Conservation (phyloP, 2,888 invertebrate species). For the Campopleginae sp. region DNA sequence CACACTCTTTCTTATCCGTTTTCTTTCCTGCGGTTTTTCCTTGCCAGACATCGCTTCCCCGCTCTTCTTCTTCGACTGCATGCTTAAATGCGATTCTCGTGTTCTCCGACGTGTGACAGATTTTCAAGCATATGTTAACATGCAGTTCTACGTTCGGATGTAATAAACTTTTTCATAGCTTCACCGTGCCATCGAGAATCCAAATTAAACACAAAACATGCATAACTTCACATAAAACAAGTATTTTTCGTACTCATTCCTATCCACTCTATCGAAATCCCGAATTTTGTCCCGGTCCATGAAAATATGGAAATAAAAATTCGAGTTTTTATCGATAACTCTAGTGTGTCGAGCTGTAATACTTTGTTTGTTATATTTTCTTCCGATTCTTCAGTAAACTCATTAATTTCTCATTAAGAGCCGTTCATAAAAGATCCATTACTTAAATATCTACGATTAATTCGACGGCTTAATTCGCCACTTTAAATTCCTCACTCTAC, state of each 20-base stretch:
- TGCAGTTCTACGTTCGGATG: background rate
- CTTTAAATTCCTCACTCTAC: constrained; percentile 2
- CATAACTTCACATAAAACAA: background rate
- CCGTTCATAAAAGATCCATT: background rate
- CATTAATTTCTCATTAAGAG: background rate
- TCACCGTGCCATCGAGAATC: background rate
- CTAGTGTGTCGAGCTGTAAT: background rate
- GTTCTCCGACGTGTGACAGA: constrained; percentile 10
- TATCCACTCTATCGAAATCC: background rate
- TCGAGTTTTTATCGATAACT: background rate
- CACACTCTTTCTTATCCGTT: constrained; percentile 51
- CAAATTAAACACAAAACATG: background rate
- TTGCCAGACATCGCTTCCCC: constrained; percentile 39
- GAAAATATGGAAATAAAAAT: background rate
- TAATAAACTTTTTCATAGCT: constrained; percentile 6
- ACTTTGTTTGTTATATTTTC: background rate
- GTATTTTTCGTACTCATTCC: background rate
- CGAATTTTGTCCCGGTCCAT: background rate
- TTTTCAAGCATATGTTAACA: constrained; percentile 24
- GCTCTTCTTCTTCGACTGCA: constrained; percentile 22
- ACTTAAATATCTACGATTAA: background rate
- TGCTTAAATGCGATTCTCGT: constrained; percentile 25
- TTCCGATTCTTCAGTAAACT: background rate
- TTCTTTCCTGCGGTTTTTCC: background rate
- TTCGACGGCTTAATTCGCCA: background rate